Base-by-base conservation (phyloP, 2,888 invertebrate species). In the Drosophila subquinaria region DNA sequence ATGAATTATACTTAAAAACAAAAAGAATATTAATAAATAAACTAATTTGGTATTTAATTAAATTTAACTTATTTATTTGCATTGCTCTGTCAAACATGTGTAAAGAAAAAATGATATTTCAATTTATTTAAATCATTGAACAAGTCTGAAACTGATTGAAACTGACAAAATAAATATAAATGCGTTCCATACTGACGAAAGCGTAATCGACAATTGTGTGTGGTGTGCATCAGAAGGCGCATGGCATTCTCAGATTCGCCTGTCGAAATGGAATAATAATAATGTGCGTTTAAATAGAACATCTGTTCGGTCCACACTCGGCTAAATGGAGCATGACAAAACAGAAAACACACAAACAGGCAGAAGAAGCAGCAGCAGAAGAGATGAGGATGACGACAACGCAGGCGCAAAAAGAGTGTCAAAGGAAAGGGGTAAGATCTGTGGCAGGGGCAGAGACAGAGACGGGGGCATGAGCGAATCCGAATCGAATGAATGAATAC, bases 241-340 rank as follows among this genome's bases (percentile, higher is more conserved):
- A 71, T 60, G 66, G 52, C 71, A 59, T 76, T 55, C 85, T 88
- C 84, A 61, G 85, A 89, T 87, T 87, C 89, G 88, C 70, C 88
- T 81, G 88, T 89, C 83, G 82, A 91, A 90, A 90, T 88, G 85
- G 87, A 91, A 91, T 90, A 91, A 90, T 88, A 85, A 91, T 92
- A 91, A 91, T 91, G 88, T 90, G 90, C 91, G 91, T 92, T 92
- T 91, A 92, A 92, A 91, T 91, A 90, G 88, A 93, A 93, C 93
- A 93, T 93, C 93, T 93, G 93, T 92, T 93, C 92, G 89, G 88
- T 90, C 90, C 90, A 90, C 92, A 92, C 92, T 91, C 90, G 88
- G 90, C 83, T 91, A 93, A 93, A 93, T 93, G 92, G 93, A 93
- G 93, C 93, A 92, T 93, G 90, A 92, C 91, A 89, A 90, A 91